Evolutionary conservation across 2,888 invertebrate species (phyloP).

Genomic region (Aphidius colemani): DNA sequence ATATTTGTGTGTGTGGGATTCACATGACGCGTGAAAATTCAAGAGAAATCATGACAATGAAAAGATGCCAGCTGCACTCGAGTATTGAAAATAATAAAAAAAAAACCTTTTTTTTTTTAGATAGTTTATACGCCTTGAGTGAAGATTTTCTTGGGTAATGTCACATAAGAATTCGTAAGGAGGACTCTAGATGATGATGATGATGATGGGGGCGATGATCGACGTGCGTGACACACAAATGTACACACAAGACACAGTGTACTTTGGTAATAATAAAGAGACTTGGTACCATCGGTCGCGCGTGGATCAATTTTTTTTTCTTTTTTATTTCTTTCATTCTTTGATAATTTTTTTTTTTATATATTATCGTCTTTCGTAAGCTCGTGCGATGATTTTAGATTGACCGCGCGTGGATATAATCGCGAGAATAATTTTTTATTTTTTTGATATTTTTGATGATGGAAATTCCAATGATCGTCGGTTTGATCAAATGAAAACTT

Average conservation of each 20-base stretch:
- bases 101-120: constrained; percentile 8
- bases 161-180: constrained; percentile 11
- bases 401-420: constrained; percentile 7
- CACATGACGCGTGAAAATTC: constrained; percentile 29
- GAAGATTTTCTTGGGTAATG: no score
- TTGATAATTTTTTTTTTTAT: constrained; percentile 8
- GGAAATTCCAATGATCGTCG: no score
- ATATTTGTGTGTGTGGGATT: background rate
- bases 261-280: constrained; percentile 45
- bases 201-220: constrained; percentile 28
- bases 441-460: no score
- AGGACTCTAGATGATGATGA: constrained; percentile 10
- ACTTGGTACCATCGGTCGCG: constrained; percentile 36
- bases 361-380: constrained; percentile 17
- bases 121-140: constrained; percentile 33
- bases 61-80: constrained; percentile 16
- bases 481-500: no score
- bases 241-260: no score
- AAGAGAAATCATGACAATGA: constrained; percentile 17
- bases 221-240: constrained; percentile 41
- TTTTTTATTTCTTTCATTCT: background rate
- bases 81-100: background rate
- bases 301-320: constrained; percentile 26
- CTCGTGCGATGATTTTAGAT: constrained; percentile 21
- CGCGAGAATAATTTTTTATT: no score